phyloP scores from a whole-genome alignment of 2,888 invertebrate genomes.

The Argyra leucocephala region DNA sequence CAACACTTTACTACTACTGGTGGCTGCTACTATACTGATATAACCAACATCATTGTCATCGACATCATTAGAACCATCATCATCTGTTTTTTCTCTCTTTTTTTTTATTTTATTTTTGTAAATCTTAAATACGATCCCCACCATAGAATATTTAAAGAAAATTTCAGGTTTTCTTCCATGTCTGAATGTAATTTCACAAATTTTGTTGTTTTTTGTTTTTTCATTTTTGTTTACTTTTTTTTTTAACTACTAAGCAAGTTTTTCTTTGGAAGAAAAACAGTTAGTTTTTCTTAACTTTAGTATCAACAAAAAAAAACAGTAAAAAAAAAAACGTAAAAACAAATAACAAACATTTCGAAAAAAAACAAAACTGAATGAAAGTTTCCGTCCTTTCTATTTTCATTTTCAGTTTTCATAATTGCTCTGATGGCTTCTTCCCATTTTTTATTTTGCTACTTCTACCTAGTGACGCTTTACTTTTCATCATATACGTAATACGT shows the following conservation, averaged over 20 bases:
- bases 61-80: not conserved
- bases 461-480: not conserved
- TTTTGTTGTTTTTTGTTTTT: not conserved
- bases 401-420: slow-evolving; percentile 2
- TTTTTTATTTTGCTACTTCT: not conserved
- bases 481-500: no score
- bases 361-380: no score
- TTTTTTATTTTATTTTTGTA: no score
- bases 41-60: not conserved
- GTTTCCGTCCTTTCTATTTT: not conserved
- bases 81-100: not conserved
- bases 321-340: not conserved
- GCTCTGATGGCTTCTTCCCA: not conserved
- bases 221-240: not conserved
- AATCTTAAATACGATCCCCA: no score
- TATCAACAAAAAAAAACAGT: not conserved
- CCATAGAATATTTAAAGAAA: no score
- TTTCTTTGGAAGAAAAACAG: not conserved
- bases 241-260: not conserved
- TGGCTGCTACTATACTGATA: not conserved
- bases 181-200: not conserved
- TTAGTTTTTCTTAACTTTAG: not conserved
- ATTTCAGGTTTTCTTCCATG: no score
- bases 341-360: no score
- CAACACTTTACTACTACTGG: no score